phyloP scores from a whole-genome alignment of 1,140 invertebrate species.

The Druon quercuslanigerum region DNA sequence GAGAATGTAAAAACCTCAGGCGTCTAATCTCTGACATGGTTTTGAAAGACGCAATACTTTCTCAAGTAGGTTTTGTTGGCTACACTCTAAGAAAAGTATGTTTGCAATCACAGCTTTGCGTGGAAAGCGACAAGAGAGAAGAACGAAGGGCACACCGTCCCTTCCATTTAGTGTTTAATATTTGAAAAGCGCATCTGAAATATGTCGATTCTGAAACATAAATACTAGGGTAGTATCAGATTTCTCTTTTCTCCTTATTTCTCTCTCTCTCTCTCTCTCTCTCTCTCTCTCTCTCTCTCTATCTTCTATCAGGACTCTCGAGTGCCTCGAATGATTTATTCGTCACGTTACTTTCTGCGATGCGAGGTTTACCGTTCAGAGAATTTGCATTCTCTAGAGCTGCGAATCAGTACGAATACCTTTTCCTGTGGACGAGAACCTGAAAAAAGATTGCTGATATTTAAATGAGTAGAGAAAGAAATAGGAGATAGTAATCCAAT shows the following conservation, averaged over 20 bases:
- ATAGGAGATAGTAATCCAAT: not conserved
- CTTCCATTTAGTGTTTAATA: constrained; percentile 63
- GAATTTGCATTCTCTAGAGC: constrained; percentile 53
- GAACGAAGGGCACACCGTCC: constrained; percentile 51
- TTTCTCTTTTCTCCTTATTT: constrained; percentile 46
- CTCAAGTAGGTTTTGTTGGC: not conserved
- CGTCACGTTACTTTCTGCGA: constrained; percentile 47
- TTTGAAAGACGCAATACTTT: too few species aligned
- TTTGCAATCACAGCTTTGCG: constrained; percentile 39
- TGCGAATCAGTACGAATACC: not conserved
- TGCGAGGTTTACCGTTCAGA: constrained; percentile 53
- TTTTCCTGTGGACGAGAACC: not conserved
- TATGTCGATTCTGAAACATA: constrained; percentile 71
- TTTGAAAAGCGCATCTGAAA: constrained; percentile 72
- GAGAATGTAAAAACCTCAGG: too few species aligned
- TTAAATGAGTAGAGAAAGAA: not conserved
- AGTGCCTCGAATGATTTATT: constrained; percentile 61
- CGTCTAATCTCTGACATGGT: too few species aligned
- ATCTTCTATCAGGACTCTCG: constrained; percentile 44
- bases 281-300: constrained; percentile 50
- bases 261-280: constrained; percentile 50
- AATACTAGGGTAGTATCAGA: constrained; percentile 61
- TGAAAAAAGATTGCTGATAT: not conserved
- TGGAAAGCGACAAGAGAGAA: constrained; percentile 51
- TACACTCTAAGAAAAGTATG: not conserved